Conservation (phyloP, 2,888 invertebrate species). For the Pyrrhosoma nymphula region DNA sequence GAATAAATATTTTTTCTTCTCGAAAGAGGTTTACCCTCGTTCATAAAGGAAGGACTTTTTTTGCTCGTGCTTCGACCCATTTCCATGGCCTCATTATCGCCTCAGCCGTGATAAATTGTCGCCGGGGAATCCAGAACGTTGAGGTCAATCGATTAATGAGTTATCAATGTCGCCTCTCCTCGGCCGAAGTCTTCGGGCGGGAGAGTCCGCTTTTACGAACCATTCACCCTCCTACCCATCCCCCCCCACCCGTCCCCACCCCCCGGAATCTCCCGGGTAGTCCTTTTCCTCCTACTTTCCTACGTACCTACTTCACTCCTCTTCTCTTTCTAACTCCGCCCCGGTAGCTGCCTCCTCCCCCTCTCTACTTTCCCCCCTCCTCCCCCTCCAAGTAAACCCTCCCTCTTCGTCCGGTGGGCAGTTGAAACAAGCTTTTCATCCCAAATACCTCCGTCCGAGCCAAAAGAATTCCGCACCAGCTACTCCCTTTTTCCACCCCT, state of each 20-base stretch:
- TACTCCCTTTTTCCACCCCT: not conserved
- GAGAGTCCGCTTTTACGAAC: not conserved
- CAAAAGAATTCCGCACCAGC: not conserved
- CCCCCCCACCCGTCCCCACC: not conserved
- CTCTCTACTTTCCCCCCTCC: not conserved
- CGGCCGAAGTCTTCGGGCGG: not conserved
- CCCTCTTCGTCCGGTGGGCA: not conserved
- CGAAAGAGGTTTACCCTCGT: not conserved
- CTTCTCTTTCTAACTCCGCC: not conserved
- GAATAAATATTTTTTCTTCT: not conserved
- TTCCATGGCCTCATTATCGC: not conserved
- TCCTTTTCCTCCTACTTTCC: not conserved
- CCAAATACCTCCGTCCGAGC: not conserved
- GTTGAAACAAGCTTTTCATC: not conserved
- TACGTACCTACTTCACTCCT: too few relatives aligned
- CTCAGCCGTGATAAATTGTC: not conserved
- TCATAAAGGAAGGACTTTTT: not conserved
- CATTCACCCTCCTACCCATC: too few relatives aligned
- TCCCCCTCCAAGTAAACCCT: too few relatives aligned
- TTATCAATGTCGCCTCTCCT: conserved; percentile 1
- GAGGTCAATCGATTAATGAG: conserved; percentile 26
- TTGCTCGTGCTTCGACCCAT: not conserved
- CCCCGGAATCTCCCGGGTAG: not conserved
- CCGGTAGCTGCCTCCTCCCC: not conserved
- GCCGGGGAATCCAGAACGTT: not conserved